Conservation (phyloP, 2,888 invertebrate genomes). For the Eristalis tenax region DNA sequence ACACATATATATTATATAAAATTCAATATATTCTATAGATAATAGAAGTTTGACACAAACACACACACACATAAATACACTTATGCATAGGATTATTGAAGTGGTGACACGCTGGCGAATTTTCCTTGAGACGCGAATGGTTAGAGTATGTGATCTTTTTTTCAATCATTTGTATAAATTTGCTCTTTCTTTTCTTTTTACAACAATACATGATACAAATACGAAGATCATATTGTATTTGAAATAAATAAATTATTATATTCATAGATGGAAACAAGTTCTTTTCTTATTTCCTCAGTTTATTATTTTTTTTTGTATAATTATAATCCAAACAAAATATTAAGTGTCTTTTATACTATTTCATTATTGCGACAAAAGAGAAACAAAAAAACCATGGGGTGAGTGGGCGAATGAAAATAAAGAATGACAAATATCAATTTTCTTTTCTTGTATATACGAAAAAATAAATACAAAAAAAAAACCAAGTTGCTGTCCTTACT, state of each 20-base stretch:
- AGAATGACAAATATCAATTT: slow-evolving; percentile 23
- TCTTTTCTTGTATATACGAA: slow-evolving; percentile 38
- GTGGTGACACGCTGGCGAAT: slow-evolving; percentile 25
- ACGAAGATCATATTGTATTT: slow-evolving; percentile 55
- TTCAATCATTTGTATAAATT: slow-evolving; percentile 21
- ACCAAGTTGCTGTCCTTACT: slow-evolving; percentile 61
- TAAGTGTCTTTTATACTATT: slow-evolving; percentile 27
- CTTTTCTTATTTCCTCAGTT: slow-evolving; percentile 1
- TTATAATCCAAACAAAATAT: slow-evolving; percentile 2
- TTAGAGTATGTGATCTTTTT: slow-evolving; percentile 32
- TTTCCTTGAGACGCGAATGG: slow-evolving; percentile 49
- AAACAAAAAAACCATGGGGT: background rate
- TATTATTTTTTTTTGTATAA: slow-evolving; percentile 53
- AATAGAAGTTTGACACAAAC: slow-evolving; percentile 34
- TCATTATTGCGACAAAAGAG: slow-evolving; percentile 21
- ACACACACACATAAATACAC: background rate
- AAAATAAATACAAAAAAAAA: slow-evolving; percentile 40
- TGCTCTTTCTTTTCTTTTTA: slow-evolving; percentile 1
- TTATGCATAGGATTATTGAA: slow-evolving; percentile 4
- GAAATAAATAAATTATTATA: slow-evolving; percentile 60
- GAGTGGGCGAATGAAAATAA: slow-evolving; percentile 6
- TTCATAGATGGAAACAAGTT: slow-evolving; percentile 40
- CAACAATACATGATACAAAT: slow-evolving; percentile 48
- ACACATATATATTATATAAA: background rate
- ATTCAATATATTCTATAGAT: slow-evolving; percentile 55